phyloP scores from a whole-genome alignment of 2,797 vertebrate species.

The Semaprochilodus insignis region DNA sequence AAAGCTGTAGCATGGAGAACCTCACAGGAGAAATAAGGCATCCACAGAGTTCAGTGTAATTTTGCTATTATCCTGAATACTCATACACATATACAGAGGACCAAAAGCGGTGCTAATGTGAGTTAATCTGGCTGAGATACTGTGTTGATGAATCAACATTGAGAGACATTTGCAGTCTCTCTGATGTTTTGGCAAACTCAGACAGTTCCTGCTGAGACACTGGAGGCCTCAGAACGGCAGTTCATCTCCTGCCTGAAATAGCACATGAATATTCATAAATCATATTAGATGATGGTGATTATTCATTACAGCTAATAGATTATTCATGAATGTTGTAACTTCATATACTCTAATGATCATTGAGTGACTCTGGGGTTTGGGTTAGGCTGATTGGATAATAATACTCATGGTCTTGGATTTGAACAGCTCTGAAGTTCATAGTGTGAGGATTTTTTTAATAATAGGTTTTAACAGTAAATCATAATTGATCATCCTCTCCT shows the following conservation, averaged over 20 bases:
- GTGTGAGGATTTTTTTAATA: no score
- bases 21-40: not conserved
- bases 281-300: conserved; percentile 38
- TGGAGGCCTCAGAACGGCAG: conserved; percentile 19
- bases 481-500: no score
- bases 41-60: not conserved
- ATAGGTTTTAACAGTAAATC: no score
- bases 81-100: not conserved
- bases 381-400: not conserved
- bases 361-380: conserved; percentile 9
- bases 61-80: not conserved
- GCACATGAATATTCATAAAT: conserved; percentile 49
- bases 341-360: conserved; percentile 24
- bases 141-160: conserved; percentile 18
- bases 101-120: not conserved
- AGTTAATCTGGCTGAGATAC: not conserved
- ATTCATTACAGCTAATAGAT: conserved; percentile 41
- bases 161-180: conserved; percentile 25
- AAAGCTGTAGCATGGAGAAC: not conserved
- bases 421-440: not conserved
- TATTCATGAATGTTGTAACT: conserved; percentile 42
- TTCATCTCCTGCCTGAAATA: conserved; percentile 12
- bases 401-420: not conserved
- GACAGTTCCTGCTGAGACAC: conserved; percentile 9
- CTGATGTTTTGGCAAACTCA: conserved; percentile 29